Evolutionary conservation across 2,888 invertebrate genomes (phyloP), one percentile per base, ranked within the genome.

Genomic region (Amphipoea oculea): DNA sequence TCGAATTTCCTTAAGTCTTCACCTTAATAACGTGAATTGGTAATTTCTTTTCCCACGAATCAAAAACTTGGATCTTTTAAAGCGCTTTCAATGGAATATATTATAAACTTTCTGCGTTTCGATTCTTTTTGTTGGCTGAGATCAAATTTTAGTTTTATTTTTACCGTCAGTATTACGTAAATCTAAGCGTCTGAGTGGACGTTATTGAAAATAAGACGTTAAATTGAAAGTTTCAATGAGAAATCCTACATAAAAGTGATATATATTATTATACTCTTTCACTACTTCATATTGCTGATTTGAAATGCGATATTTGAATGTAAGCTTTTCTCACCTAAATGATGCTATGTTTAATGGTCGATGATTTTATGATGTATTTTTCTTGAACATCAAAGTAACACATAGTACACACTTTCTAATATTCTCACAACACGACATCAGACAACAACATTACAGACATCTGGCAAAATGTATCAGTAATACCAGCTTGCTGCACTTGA

Each of bases 21-120:
- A 77, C 87, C 66, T 77, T 77, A 84, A 85, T 87, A 87, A 77
- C 63, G 80, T 73, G 84, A 87, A 87, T 87, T 84, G 69, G 75
- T 81, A 78, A 85, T 81, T 85, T 84, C 79, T 84, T 86, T 82
- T 84, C 29, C 68, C 42, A 57, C 70, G 80, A 85, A 83, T 82
- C 76, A 71, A 86, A 76, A 83, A 75, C 86, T 86, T 65, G 66
- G 66, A 72, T 79, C 74, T 72, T 83, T 76, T 69, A 62, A 83
- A 80, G 80, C 36, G 54, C 48, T 72, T 68, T 76, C 60, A 67
- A 74, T 76, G 68, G 83, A 85, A 86, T 86, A 72, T 62, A 79
- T 79, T 76, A 76, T 42, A 57, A 86, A 86, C 57, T 83, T 86
- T 76, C 17, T 54, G n/a, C n/a, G 36, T 78, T 65, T 62, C 57